phyloP scores from a whole-genome alignment of 2,888 invertebrate species.

The Pristionchus entomophagus region DNA sequence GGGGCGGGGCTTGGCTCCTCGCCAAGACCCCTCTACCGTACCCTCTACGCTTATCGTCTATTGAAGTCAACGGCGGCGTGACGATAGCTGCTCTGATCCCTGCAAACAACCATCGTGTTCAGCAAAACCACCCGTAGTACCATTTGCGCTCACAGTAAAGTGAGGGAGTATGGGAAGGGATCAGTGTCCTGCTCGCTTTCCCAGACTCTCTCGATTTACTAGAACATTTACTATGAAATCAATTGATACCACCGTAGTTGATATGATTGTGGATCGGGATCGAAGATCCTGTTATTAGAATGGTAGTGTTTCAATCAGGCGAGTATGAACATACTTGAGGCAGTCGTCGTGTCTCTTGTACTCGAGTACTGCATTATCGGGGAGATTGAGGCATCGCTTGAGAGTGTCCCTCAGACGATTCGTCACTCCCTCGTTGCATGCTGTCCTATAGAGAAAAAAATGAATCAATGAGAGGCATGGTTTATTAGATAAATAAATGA shows the following conservation, averaged over 20 bases:
- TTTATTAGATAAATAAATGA: no score
- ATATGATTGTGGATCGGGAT: no score
- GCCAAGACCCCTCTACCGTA: not conserved
- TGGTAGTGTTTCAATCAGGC: no score
- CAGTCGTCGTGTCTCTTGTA: conserved; percentile 84
- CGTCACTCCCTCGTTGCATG: conserved; percentile 89
- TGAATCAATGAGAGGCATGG: no score
- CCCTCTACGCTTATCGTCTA: conserved; percentile 17
- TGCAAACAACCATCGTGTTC: conserved; percentile 54
- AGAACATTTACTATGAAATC: no score
- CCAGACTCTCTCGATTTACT: no score
- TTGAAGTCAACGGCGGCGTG: conserved; percentile 75
- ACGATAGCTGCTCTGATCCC: conserved; percentile 79
- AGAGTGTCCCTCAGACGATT: conserved; percentile 94
- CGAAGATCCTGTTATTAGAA: no score
- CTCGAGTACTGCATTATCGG: conserved; percentile 92
- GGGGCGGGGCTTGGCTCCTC: not conserved
- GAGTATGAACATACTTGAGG: conserved; percentile 84
- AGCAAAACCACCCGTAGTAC: no score
- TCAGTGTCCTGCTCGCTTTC: no score
- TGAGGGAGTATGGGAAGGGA: no score
- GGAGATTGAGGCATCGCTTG: conserved; percentile 93
- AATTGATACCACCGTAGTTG: no score
- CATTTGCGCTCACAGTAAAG: not conserved
- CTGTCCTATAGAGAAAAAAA: conserved; percentile 84